Evolutionary conservation across 2,797 vertebrate species (phyloP), one percentile per base, ranked within the genome.

Genomic region (Gambusia yucatana): DNA sequence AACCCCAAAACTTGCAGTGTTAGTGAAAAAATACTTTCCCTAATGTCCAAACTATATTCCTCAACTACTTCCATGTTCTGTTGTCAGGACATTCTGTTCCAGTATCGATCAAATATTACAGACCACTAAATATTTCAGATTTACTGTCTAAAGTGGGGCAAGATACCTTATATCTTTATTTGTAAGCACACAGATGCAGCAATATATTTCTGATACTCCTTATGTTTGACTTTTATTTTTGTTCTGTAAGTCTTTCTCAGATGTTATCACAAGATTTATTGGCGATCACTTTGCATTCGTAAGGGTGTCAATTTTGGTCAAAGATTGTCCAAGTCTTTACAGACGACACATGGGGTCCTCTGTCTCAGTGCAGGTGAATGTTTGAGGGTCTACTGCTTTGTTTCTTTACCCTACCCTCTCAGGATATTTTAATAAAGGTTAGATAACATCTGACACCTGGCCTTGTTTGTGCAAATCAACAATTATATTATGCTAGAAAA

Each of bases 21-120:
- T 44, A 46, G 16, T 50, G 61, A 76, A 74, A 50, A 79, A 82
- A 30, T 39, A 74, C 63, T 72, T 75, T 36, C 67, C 70, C 44
- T 78, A 72, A 76, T 69, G 67, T 78, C 59, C 75, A 91, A 87
- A 80, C 87, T 74, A 20, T 72, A 44, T 39, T 13, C 46, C 46
- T 63, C 28, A 77, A 46, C 17, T 67, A 65, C 65, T 33, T 77
- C 50, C 14, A 6, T 78, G 69, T 76, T 44, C 61, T 70, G 13
- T 48, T 47, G 67, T 28, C 73, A 63, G 11, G 43, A 30, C 70
- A 16, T 76, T 86, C 70, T 77, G 33, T 73, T 61, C 80, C 41
- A 48, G 74, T 82, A 73, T 25, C 76, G 77, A 67, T 41, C 30
- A 44, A 25, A 61, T 17, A 30, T 61, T 30, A 33, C 57, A 61